Percentiles rank a stretch among this genome's conserved stretches.
These are phyloP conservation scores for Gallirallus australis DNA, from an alignment of 2,797 vertebrate species.

Conservation along the genomic window DNA sequence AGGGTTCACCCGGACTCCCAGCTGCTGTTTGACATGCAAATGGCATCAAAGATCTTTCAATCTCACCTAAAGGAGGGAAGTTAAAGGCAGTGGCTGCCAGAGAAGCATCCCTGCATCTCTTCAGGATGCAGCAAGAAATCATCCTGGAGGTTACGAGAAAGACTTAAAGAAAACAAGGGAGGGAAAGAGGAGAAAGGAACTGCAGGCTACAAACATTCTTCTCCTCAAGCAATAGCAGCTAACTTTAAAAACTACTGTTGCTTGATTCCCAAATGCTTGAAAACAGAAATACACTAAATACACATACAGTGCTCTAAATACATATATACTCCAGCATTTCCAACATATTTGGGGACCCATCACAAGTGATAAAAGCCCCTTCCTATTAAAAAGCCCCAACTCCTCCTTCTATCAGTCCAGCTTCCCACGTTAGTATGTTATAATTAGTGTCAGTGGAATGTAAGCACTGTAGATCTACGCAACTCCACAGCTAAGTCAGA, in stretches of 20 bases:
- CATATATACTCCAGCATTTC: neutral
- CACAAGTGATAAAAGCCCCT: neutral
- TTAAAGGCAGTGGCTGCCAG: neutral
- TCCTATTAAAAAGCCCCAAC: neutral
- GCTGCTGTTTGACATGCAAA: constrained; percentile 63
- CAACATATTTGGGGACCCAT: neutral
- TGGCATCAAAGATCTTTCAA: constrained; percentile 35
- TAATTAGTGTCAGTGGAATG: neutral
- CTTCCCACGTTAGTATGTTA: neutral
- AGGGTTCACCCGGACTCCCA: neutral
- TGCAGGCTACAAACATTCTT: neutral
- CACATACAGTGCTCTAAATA: neutral
- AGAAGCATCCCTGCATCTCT: neutral
- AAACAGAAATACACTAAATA: neutral
- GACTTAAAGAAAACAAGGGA: neutral
- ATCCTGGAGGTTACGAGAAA: neutral
- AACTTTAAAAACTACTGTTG: neutral
- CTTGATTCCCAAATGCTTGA: neutral
- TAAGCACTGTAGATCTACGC: neutral
- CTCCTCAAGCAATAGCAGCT: neutral
- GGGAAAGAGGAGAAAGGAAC: neutral
- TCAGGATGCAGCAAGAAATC: neutral
- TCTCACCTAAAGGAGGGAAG: constrained; percentile 31
- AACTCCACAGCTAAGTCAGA: neutral
- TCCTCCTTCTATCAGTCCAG: neutral